Base-by-base conservation (phyloP, 2,888 invertebrate species). In the Cerastis leucographa region DNA sequence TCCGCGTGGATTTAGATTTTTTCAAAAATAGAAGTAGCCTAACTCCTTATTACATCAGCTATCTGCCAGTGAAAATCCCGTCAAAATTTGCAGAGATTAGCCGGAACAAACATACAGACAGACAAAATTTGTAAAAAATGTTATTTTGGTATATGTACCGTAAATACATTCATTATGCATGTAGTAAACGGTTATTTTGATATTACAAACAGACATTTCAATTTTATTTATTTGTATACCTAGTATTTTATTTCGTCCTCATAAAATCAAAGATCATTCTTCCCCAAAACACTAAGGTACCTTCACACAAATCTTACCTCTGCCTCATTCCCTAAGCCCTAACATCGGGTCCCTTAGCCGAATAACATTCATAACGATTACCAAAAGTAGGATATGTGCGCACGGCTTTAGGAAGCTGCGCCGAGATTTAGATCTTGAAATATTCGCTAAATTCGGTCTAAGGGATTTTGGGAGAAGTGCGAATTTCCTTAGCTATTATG, bases 361-460 rank as follows among this genome's bases (percentile, higher is more conserved):
- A 82, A 84, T 88, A 83, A 86, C 87, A 85, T 87, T 81, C 78
- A 86, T 87, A 87, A 85, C 80, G 85, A 82, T 88, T 87, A 87
- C 86, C 74, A 79, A 81, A 84, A 85, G 83, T 80, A 83, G 84
- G 80, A 82, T 83, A 84, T 85, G 88, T 84, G 87, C 82, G 78
- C 79, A 80, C 68, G 80, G 85, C 75, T 86, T 81, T 80, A 72
- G 78, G 80, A 71, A 69, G 84, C 77, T 69, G 65, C 71, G 78
- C 66, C 64, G 78, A 86, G 88, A 88, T 88, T 88, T 83, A 71
- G 88, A 88, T 88, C 87, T 85, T 88, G 88, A 88, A 85, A 84
- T 87, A 88, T 88, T 85, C 75, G 84, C 69, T 70, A 79, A 87
- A 88, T 84, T 88, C 71, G 75, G 76, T 85, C 74, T 66, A 74